Evolutionary conservation across 2,888 invertebrate species (phyloP).

Genomic region (Drosophila austrosaltans): DNA sequence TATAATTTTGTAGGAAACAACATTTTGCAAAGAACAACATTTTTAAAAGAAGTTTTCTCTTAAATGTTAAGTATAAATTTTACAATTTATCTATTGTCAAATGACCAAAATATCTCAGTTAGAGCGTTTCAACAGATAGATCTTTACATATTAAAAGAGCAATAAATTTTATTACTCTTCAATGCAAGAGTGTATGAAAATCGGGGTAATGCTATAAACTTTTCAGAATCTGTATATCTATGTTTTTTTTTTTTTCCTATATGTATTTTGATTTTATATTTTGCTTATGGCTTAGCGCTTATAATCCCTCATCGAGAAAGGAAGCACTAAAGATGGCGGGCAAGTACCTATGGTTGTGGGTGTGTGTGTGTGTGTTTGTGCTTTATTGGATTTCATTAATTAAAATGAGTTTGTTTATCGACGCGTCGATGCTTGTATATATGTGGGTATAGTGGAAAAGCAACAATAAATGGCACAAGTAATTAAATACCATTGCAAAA

Average conservation of each 20-base stretch:
- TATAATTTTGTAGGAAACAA: no score
- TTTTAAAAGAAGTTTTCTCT: no score
- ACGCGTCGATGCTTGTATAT: constrained; percentile 50
- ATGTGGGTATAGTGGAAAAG: constrained; percentile 4
- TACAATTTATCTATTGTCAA: no score
- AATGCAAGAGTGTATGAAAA: no score
- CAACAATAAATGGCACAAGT: constrained; percentile 55
- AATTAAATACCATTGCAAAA: constrained; percentile 55
- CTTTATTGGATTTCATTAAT: constrained; percentile 69
- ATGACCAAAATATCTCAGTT: no score
- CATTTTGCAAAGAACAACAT: no score
- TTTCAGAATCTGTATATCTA: no score
- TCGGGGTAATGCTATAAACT: no score
- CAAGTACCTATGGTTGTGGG: constrained; percentile 1
- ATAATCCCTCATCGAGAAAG: constrained; percentile 43
- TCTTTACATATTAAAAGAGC: no score
- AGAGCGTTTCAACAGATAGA: no score
- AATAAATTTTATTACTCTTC: no score
- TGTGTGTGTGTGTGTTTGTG: constrained; percentile 5
- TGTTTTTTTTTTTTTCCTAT: not conserved
- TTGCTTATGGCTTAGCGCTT: constrained; percentile 44
- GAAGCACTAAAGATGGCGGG: constrained; percentile 20
- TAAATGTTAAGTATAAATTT: no score
- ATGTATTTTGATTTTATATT: constrained; percentile 28
- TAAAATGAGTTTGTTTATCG: constrained; percentile 62